Conservation (phyloP, 1,140 invertebrate species). For the Nymphalis io region DNA sequence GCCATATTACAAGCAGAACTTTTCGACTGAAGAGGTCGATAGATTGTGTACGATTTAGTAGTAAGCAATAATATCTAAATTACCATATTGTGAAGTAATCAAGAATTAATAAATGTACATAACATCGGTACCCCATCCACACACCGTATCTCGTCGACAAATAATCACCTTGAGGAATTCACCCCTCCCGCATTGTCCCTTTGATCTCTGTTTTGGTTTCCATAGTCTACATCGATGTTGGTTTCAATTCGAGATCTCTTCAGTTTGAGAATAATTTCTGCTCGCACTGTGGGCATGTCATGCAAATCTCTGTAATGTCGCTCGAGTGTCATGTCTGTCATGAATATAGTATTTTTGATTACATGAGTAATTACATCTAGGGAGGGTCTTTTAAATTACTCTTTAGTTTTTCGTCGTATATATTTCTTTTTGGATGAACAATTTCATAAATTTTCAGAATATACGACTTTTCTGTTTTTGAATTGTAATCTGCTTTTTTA, state of each 20-base stretch:
- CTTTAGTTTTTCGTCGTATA: background rate
- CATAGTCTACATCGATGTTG: slow-evolving; percentile 50
- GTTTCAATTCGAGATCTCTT: slow-evolving; percentile 58
- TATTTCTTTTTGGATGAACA: background rate
- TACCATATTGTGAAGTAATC: too few species aligned
- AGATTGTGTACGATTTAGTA: too few species aligned
- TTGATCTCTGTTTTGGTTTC: slow-evolving; percentile 53
- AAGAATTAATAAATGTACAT: background rate
- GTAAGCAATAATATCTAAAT: too few species aligned
- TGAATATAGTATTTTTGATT: slow-evolving; percentile 15
- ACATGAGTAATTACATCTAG: slow-evolving; percentile 16
- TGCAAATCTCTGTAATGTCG: slow-evolving; percentile 14
- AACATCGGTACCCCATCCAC: slow-evolving; percentile 32
- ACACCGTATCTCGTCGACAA: slow-evolving; percentile 30
- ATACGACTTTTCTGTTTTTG: too few species aligned
- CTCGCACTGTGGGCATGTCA: slow-evolving; percentile 26
- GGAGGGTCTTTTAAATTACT: background rate
- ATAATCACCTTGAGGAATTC: slow-evolving; percentile 69
- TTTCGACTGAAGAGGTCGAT: too few species aligned
- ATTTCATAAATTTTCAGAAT: too few species aligned
- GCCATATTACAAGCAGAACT: too few species aligned
- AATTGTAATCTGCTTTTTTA: too few species aligned
- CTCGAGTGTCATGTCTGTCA: slow-evolving; percentile 17
- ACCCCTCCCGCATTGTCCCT: slow-evolving; percentile 65
- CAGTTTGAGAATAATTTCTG: slow-evolving; percentile 50